phyloP scores from a whole-genome alignment of 1,140 invertebrate genomes.

The Caenorhabditis latens region DNA sequence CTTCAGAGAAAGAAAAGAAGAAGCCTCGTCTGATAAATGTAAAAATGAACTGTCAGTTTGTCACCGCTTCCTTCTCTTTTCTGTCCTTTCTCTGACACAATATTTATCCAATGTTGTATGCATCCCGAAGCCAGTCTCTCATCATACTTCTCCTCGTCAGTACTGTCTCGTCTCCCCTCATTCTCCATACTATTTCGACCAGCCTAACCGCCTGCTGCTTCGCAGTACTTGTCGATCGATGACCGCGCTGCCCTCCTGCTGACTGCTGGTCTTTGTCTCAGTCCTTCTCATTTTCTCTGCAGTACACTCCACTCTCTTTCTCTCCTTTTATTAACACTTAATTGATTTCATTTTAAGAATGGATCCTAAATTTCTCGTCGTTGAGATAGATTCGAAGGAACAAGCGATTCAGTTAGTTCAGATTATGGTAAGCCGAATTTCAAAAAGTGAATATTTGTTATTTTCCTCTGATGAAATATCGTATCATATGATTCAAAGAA shows the following conservation, averaged over 20 bases:
- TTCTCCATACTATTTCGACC: neutral
- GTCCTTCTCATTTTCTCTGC: constrained; percentile 11
- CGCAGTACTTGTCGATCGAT: constrained; percentile 46
- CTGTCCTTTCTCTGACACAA: neutral
- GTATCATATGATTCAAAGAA: no score
- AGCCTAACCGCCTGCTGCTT: constrained; percentile 6
- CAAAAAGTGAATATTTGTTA: neutral
- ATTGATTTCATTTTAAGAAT: neutral
- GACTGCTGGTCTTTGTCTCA: neutral
- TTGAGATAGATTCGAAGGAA: constrained; percentile 25
- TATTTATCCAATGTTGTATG: constrained; percentile 11
- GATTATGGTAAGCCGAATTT: constrained; percentile 5
- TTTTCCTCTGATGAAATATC: neutral
- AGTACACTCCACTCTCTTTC: constrained; percentile 7
- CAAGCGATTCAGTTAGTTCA: constrained; percentile 31
- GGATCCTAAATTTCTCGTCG: constrained; percentile 34
- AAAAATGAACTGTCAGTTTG: neutral
- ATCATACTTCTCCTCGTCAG: neutral
- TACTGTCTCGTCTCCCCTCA: neutral
- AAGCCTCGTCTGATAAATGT: neutral
- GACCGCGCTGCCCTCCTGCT: constrained; percentile 14
- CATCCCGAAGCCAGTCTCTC: neutral
- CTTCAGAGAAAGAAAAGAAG: neutral
- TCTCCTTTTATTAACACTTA: neutral
- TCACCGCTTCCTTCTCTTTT: neutral